Conservation (phyloP, 2,797 vertebrate species). For the Poecile montanus region DNA sequence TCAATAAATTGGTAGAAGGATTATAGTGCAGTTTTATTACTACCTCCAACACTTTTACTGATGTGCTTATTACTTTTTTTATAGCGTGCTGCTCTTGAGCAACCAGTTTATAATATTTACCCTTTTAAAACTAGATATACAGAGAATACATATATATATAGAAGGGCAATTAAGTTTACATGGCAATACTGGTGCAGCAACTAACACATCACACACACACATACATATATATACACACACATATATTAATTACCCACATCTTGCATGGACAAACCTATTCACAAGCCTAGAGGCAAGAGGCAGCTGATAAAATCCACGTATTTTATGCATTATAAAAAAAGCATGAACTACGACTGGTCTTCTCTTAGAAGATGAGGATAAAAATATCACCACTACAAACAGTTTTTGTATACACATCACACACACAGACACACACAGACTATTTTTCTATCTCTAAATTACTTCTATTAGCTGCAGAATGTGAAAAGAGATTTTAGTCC, state of each 20-base stretch:
- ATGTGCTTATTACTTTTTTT: slow-evolving; percentile 51
- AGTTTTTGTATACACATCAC: not conserved
- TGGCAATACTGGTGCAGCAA: not conserved
- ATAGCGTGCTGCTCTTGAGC: slow-evolving; percentile 50
- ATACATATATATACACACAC: not conserved
- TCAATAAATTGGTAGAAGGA: slow-evolving; percentile 39
- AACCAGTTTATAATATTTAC: slow-evolving; percentile 54
- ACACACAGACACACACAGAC: not conserved
- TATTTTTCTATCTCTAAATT: slow-evolving; percentile 20
- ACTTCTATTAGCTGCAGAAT: slow-evolving; percentile 13
- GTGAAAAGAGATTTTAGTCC: not conserved
- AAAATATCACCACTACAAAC: slow-evolving; percentile 41
- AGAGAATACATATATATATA: not conserved
- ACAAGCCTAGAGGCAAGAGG: not conserved
- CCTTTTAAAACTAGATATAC: slow-evolving; percentile 23
- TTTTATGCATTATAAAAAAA: not conserved
- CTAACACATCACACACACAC: not conserved
- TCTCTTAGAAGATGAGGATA: slow-evolving; percentile 12
- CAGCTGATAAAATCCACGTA: slow-evolving; percentile 7
- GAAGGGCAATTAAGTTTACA: slow-evolving; percentile 23
- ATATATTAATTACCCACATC: not conserved
- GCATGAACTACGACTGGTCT: not conserved
- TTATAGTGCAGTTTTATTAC: slow-evolving; percentile 46
- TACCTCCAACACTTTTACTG: slow-evolving; percentile 50
- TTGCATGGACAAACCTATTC: not conserved